phyloP scores from a whole-genome alignment of 2,888 invertebrate species.

The Drosophila borealis region DNA sequence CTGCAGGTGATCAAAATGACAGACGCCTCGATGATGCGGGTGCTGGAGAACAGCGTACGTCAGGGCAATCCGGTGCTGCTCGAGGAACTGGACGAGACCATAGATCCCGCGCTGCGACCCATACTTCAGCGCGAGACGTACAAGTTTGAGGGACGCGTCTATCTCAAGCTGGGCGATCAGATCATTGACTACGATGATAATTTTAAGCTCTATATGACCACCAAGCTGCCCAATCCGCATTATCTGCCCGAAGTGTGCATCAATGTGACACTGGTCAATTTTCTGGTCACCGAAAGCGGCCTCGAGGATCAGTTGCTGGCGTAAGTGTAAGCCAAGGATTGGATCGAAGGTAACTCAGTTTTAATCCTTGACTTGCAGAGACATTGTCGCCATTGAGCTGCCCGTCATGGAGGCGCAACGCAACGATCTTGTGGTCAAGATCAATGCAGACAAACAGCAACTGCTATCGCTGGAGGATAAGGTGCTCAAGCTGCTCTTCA shows the following conservation, averaged over 20 bases:
- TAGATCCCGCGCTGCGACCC: constrained; percentile 95
- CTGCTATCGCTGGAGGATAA: constrained; percentile 95
- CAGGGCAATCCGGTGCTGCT: constrained; percentile 94
- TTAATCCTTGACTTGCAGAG: constrained; percentile 53
- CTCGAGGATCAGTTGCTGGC: constrained; percentile 96
- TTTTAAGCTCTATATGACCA: constrained; percentile 95
- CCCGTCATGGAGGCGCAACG: constrained; percentile 94
- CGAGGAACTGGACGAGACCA: constrained; percentile 94
- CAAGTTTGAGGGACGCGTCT: constrained; percentile 90
- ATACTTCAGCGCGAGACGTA: constrained; percentile 92
- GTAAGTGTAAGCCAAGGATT: constrained; percentile 87
- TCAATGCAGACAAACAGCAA: constrained; percentile 93
- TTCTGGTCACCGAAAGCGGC: constrained; percentile 95
- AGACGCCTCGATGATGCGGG: constrained; percentile 90
- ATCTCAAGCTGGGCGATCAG: constrained; percentile 94
- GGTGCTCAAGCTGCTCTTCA: constrained; percentile 92
- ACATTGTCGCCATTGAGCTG: constrained; percentile 94
- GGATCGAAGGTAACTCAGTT: neutral
- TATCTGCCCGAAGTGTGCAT: constrained; percentile 97
- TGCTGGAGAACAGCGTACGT: constrained; percentile 91
- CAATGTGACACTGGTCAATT: constrained; percentile 96
- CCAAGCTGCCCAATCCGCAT: constrained; percentile 96
- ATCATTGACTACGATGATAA: constrained; percentile 95
- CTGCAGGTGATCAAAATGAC: constrained; percentile 92
- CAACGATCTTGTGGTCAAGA: constrained; percentile 92